A percentile compares a stretch with the other conserved stretches of the same genome.
These are phyloP conservation scores for Zaprionus bogoriensis DNA, from an alignment of 2,888 invertebrate species.

Conservation along the genomic window DNA sequence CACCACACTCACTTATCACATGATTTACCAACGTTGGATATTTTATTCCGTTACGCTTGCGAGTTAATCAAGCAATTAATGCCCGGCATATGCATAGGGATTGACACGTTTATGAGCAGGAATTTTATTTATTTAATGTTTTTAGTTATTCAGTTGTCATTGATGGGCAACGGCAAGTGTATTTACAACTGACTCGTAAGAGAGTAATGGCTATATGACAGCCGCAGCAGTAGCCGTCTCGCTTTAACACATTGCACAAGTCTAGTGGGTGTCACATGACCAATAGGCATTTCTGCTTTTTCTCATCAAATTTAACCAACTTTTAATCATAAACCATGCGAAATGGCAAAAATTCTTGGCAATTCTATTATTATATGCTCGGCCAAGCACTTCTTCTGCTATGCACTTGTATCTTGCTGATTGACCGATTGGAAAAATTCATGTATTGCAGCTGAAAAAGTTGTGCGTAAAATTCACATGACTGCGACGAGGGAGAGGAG, in stretches of 20 bases:
- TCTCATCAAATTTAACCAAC: conserved; percentile 31
- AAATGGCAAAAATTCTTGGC: background rate
- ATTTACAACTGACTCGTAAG: conserved; percentile 39
- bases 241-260: conserved; percentile 54
- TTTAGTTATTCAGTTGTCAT: conserved; percentile 38
- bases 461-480: conserved; percentile 67
- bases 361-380: background rate
- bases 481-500: conserved; percentile 44
- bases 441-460: conserved; percentile 14
- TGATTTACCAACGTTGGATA: no score
- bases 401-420: background rate
- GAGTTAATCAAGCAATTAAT: background rate
- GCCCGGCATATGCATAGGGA: background rate
- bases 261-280: conserved; percentile 78
- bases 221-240: conserved; percentile 50
- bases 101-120: conserved; percentile 14
- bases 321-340: background rate
- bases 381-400: background rate
- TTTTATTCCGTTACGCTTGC: no score
- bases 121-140: conserved; percentile 27
- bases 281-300: conserved; percentile 46
- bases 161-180: conserved; percentile 43
- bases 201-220: conserved; percentile 30
- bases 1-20: no score
- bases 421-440: background rate